Evolutionary conservation across 1,140 invertebrate species (phyloP).

Genomic region (Cydia strobilella): DNA sequence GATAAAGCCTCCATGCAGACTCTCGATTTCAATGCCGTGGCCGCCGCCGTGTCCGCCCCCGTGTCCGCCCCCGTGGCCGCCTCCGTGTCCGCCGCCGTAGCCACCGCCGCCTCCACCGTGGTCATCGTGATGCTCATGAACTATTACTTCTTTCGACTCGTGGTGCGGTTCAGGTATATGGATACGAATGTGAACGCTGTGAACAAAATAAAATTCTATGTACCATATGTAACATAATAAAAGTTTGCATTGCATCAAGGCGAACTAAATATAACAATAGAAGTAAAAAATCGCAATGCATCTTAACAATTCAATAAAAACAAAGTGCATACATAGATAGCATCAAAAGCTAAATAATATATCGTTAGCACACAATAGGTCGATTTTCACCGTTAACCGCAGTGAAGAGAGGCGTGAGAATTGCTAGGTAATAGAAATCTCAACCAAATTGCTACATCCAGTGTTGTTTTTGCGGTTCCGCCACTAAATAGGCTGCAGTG

Average conservation of each 20-base stretch:
- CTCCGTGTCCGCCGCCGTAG: conserved; percentile 39
- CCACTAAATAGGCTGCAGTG: conserved; percentile 28
- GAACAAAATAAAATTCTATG: conserved; percentile 45
- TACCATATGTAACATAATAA: conserved; percentile 27
- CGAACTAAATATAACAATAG: conserved; percentile 38
- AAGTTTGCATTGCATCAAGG: conserved; percentile 27
- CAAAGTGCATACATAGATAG: conserved; percentile 42
- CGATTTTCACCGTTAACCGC: conserved; percentile 71
- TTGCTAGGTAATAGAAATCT: conserved; percentile 58
- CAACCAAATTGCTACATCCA: conserved; percentile 54
- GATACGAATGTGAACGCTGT: conserved; percentile 70
- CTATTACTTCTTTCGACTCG: conserved; percentile 64
- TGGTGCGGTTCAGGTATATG: conserved; percentile 69
- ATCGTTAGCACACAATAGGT: conserved; percentile 61
- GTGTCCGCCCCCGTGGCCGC: conserved; percentile 38
- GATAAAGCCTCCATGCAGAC: background rate
- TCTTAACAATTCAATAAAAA: conserved; percentile 47
- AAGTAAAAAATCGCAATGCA: conserved; percentile 56
- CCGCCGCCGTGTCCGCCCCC: conserved; percentile 40
- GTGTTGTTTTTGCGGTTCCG: conserved; percentile 49
- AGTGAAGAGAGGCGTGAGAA: conserved; percentile 69
- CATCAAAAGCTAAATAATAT: conserved; percentile 52
- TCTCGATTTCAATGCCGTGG: conserved; percentile 19
- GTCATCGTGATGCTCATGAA: conserved; percentile 65
- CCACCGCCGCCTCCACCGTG: conserved; percentile 45